These are phyloP conservation scores for Anthrax anthrax DNA, from an alignment of 2,888 invertebrate genomes.

Conservation along the genomic window DNA sequence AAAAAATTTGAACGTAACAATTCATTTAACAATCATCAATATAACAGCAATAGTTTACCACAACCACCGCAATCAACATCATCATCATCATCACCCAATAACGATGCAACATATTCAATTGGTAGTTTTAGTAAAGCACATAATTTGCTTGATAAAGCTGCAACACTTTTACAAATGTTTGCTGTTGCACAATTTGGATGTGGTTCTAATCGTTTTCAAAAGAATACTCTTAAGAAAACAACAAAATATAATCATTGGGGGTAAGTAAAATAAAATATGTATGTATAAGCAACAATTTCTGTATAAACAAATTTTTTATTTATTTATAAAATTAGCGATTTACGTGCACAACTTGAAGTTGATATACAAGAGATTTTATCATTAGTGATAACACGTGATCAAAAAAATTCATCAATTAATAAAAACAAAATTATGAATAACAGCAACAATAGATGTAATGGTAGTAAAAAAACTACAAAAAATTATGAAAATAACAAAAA, in stretches of 20 bases:
- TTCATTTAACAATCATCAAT: too few relatives aligned
- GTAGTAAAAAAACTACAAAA: slow-evolving; percentile 24
- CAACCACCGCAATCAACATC: neutral
- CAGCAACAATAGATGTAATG: slow-evolving; percentile 14
- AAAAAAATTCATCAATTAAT: slow-evolving; percentile 17
- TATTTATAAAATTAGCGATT: slow-evolving; percentile 61
- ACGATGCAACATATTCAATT: neutral
- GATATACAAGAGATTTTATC: slow-evolving; percentile 33
- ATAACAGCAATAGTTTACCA: too few relatives aligned
- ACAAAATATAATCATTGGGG: slow-evolving; percentile 88
- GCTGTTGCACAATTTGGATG: slow-evolving; percentile 87
- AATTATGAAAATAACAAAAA: slow-evolving; percentile 25
- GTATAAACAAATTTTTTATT: too few relatives aligned
- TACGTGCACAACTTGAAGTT: slow-evolving; percentile 77
- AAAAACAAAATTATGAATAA: slow-evolving; percentile 9
- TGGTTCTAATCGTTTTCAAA: slow-evolving; percentile 49
- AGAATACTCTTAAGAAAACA: slow-evolving; percentile 71
- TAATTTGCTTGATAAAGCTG: slow-evolving; percentile 66
- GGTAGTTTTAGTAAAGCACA: slow-evolving; percentile 21
- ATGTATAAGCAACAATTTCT: too few relatives aligned
- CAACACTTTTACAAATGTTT: slow-evolving; percentile 83
- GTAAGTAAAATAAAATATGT: slow-evolving; percentile 23
- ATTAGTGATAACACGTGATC: slow-evolving; percentile 28
- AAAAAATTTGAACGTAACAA: too few relatives aligned
- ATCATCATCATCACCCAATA: slow-evolving; percentile 5